These are phyloP conservation scores for Helogale parvula DNA, from an alignment of 2,113 vertebrate genomes.

Conservation along the genomic window DNA sequence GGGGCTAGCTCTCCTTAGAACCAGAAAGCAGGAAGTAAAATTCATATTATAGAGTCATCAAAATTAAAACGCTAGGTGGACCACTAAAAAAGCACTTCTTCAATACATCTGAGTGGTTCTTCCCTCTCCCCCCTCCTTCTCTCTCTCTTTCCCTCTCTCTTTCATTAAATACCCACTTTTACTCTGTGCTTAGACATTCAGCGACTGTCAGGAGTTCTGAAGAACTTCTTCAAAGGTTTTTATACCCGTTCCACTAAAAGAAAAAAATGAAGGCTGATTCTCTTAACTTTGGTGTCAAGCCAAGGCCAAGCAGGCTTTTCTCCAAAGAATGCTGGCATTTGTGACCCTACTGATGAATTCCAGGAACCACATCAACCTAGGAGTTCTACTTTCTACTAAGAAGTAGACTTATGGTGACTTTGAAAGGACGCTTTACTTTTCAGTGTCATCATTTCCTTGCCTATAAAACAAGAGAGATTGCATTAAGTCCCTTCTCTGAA, in stretches of 20 bases:
- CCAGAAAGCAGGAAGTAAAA: background rate
- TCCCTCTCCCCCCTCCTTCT: background rate
- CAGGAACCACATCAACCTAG: background rate
- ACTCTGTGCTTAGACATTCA: background rate
- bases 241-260: background rate
- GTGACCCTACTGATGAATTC: background rate
- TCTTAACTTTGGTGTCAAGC: conserved; percentile 14
- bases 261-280: background rate
- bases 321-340: background rate
- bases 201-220: background rate
- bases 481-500: background rate
- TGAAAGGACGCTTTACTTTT: background rate
- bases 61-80: background rate
- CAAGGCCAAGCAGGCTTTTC: background rate
- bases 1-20: background rate
- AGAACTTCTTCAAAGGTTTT: background rate
- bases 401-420: background rate
- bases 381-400: background rate
- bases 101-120: background rate
- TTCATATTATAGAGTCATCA: background rate
- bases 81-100: background rate
- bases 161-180: background rate
- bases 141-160: background rate
- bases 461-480: background rate
- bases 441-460: background rate